Conservation (phyloP, 1,140 invertebrate genomes). For the Drosophila tsacasi region DNA sequence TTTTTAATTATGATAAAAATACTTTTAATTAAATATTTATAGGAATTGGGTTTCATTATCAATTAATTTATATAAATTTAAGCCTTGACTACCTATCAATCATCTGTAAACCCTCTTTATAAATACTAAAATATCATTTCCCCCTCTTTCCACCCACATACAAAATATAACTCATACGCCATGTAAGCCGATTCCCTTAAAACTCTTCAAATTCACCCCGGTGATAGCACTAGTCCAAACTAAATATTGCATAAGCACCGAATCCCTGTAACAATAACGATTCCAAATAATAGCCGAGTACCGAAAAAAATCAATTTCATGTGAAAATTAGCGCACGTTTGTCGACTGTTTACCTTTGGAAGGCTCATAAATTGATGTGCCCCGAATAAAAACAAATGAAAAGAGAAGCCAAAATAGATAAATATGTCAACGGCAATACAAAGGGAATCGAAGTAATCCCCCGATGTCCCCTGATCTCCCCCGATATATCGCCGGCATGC, state of each 20-base stretch:
- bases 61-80: neutral
- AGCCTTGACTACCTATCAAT: neutral
- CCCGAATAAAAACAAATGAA: slow-evolving; percentile 40
- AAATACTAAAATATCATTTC: neutral
- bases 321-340: slow-evolving; percentile 72
- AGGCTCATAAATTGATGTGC: slow-evolving; percentile 65
- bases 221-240: slow-evolving; percentile 13
- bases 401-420: slow-evolving; percentile 49
- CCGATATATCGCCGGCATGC: neutral
- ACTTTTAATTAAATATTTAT: neutral
- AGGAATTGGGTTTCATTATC: neutral
- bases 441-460: slow-evolving; percentile 39
- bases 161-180: slow-evolving; percentile 32
- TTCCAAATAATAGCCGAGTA: slow-evolving; percentile 31
- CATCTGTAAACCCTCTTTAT: neutral
- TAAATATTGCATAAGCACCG: slow-evolving; percentile 32
- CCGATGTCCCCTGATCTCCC: neutral
- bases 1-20: neutral
- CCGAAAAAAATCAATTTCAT: slow-evolving; percentile 46
- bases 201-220: neutral
- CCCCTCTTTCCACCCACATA: too few species aligned
- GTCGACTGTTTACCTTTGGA: slow-evolving; percentile 62
- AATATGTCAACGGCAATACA: slow-evolving; percentile 74
- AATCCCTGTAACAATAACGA: slow-evolving; percentile 29
- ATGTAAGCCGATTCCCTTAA: slow-evolving; percentile 10